A percentile compares a stretch with the other conserved stretches of the same genome.
phyloP scores from a whole-genome alignment of 30 jellyfish, hydroid and myxozoan species.

The Sanderia malayensis region DNA sequence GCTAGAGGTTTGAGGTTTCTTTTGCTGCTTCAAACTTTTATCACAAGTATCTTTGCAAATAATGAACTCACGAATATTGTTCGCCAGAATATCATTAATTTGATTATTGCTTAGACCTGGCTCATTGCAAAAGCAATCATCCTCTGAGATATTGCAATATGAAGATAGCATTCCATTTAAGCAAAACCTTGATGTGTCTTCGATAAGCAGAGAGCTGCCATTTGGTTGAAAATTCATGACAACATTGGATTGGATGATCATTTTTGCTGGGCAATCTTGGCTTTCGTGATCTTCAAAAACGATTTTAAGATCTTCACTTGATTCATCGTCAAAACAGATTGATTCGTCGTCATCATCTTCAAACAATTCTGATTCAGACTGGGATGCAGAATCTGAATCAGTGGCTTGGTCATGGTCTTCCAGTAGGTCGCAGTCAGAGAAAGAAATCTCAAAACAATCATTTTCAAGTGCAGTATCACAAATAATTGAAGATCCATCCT shows the following conservation, averaged over 20 bases:
- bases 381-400: too few relatives aligned
- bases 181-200: background rate
- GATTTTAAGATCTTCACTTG: conserved; percentile 12
- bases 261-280: background rate
- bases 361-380: too few relatives aligned
- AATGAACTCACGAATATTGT: background rate
- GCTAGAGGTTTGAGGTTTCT: background rate
- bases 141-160: too few relatives aligned
- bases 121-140: background rate
- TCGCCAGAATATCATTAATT: background rate
- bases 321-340: background rate
- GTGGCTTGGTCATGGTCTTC: too few relatives aligned
- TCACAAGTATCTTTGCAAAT: background rate
- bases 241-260: background rate
- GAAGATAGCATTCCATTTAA: background rate
- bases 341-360: too few relatives aligned
- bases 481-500: too few relatives aligned
- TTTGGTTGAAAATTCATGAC: background rate
- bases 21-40: background rate
- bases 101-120: background rate
- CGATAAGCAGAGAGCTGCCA: background rate
- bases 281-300: conserved; percentile 22
- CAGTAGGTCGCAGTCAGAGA: too few relatives aligned
- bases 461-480: too few relatives aligned
- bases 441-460: too few relatives aligned